Evolutionary conservation across 2,113 vertebrate genomes (phyloP).

Genomic region (Nymphicus hollandicus): DNA sequence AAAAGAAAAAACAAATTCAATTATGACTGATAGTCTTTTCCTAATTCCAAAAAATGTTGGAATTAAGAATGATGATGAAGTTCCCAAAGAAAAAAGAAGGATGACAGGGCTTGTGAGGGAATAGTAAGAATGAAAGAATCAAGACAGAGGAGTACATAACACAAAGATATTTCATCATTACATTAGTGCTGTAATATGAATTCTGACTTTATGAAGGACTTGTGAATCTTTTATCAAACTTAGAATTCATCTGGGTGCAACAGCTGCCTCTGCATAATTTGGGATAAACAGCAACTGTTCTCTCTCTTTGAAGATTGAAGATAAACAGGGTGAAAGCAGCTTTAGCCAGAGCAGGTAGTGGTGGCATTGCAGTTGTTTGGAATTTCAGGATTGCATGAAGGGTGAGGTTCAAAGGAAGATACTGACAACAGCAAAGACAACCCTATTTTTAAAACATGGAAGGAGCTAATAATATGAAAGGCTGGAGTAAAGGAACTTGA

Average conservation of each 20-base stretch:
- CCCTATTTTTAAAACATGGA: background rate
- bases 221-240: background rate
- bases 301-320: background rate
- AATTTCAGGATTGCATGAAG: background rate
- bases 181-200: background rate
- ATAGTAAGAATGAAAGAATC: background rate
- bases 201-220: background rate
- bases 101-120: background rate
- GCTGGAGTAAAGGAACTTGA: background rate
- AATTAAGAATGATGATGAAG: background rate
- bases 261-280: background rate
- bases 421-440: rapidly evolving
- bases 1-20: background rate
- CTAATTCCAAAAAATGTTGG: background rate
- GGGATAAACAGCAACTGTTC: background rate
- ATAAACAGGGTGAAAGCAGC: background rate
- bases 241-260: background rate
- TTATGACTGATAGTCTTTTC: background rate
- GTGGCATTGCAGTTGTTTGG: background rate
- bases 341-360: background rate
- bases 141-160: background rate
- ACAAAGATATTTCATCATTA: background rate
- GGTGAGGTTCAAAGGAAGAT: background rate
- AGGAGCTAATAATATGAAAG: background rate
- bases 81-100: background rate